Percentiles rank a stretch among this genome's conserved stretches.
These are phyloP conservation scores for Heliconius hortense DNA, from an alignment of 2,888 invertebrate species.

Conservation along the genomic window DNA sequence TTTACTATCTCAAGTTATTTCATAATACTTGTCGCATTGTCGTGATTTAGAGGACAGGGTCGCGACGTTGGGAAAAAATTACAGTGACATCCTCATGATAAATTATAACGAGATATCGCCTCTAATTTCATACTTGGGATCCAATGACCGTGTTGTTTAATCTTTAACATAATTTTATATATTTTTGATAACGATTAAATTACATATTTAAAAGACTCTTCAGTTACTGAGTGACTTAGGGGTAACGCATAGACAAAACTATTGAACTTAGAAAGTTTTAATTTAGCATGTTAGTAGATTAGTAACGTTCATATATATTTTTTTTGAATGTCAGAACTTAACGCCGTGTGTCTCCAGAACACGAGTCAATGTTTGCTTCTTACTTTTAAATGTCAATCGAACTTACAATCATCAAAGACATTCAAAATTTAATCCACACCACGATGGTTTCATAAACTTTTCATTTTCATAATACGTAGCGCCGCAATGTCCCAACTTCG, in stretches of 20 bases:
- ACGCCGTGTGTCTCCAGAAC: background rate
- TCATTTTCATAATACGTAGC: constrained; percentile 33
- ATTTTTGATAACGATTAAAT: background rate
- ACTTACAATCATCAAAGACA: background rate
- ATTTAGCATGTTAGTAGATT: too few relatives aligned
- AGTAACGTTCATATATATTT: too few relatives aligned
- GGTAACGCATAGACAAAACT: too few relatives aligned
- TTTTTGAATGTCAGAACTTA: background rate
- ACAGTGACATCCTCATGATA: constrained; percentile 67
- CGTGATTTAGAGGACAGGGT: constrained; percentile 70
- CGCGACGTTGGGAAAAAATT: constrained; percentile 62
- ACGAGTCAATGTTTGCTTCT: rapidly evolving
- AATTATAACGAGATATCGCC: constrained; percentile 61
- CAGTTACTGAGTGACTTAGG: too few relatives aligned
- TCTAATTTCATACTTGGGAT: constrained; percentile 58
- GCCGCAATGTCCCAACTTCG: constrained; percentile 47
- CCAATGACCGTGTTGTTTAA: constrained; percentile 41
- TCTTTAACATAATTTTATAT: constrained; percentile 3
- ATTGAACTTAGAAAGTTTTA: too few relatives aligned
- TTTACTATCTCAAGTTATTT: constrained; percentile 74
- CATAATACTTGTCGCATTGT: constrained; percentile 69
- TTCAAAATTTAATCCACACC: background rate
- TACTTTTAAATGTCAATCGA: background rate
- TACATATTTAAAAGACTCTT: background rate
- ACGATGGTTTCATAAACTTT: constrained; percentile 30